A percentile compares a stretch with the other conserved stretches of the same genome.
Evolutionary conservation across 2,888 invertebrate genomes (phyloP).

Genomic region (Chymomyza caudatula): DNA sequence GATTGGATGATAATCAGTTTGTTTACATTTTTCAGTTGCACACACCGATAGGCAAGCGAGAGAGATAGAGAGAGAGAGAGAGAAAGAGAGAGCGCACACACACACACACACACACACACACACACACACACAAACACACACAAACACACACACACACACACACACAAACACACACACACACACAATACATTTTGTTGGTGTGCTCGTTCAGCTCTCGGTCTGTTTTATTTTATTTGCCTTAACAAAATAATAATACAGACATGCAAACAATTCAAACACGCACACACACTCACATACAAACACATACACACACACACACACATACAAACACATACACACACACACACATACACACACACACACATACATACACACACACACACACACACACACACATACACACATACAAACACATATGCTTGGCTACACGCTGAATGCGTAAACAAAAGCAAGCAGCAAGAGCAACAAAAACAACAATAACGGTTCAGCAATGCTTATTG

Average conservation of each 20-base stretch:
- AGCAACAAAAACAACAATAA: conserved; percentile 49
- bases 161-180: background rate
- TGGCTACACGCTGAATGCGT: conserved; percentile 48
- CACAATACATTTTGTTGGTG: conserved; percentile 22
- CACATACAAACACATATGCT: conserved; percentile 34
- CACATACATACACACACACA: conserved; percentile 27
- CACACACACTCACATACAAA: no score
- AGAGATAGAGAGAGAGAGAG: no score
- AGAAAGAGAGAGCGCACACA: no score
- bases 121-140: background rate
- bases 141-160: conserved; percentile 9
- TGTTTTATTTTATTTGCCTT: conserved; percentile 67
- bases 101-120: conserved; percentile 26
- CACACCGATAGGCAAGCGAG: no score
- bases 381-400: background rate
- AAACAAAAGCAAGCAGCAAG: conserved; percentile 63
- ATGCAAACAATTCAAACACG: conserved; percentile 32
- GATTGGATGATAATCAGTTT: conserved; percentile 76
- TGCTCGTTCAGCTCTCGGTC: conserved; percentile 22
- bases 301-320: background rate
- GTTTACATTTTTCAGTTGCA: conserved; percentile 76
- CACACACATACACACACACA: conserved; percentile 20
- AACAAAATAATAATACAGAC: conserved; percentile 68
- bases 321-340: conserved; percentile 33
- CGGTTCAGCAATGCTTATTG: background rate